Evolutionary conservation across 2,113 vertebrate species (phyloP).

Genomic region (Philantomba maxwellii): DNA sequence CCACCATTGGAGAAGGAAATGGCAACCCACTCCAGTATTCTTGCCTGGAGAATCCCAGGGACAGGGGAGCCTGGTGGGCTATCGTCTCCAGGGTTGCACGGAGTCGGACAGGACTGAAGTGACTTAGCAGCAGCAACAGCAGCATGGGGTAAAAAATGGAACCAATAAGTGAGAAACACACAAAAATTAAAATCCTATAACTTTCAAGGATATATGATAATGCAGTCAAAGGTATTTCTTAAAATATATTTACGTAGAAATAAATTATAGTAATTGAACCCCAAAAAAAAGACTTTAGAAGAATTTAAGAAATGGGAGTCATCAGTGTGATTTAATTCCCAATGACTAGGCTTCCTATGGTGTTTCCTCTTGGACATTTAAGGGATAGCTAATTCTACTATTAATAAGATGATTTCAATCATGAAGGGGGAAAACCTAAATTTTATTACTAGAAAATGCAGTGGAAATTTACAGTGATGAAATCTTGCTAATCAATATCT

Average conservation of each 20-base stretch:
- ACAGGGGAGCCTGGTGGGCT: too few species aligned
- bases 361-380: not conserved
- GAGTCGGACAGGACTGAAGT: too few species aligned
- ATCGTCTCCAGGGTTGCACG: too few species aligned
- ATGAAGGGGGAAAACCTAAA: not conserved
- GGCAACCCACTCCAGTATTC: too few species aligned
- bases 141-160: not conserved
- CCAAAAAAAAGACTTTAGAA: not conserved
- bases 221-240: not conserved
- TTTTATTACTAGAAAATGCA: not conserved
- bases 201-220: not conserved
- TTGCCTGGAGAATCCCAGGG: too few species aligned
- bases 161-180: not conserved
- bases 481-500: not conserved
- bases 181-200: not conserved
- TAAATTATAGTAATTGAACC: not conserved
- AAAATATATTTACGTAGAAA: not conserved
- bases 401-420: not conserved
- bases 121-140: too few species aligned
- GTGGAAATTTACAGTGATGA: not conserved
- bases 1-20: not conserved
- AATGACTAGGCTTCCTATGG: too few species aligned
- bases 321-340: not conserved
- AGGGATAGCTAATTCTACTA: not conserved
- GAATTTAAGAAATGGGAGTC: not conserved